phyloP scores from a whole-genome alignment of 2,113 vertebrate species.

The Rafetus swinhoei region DNA sequence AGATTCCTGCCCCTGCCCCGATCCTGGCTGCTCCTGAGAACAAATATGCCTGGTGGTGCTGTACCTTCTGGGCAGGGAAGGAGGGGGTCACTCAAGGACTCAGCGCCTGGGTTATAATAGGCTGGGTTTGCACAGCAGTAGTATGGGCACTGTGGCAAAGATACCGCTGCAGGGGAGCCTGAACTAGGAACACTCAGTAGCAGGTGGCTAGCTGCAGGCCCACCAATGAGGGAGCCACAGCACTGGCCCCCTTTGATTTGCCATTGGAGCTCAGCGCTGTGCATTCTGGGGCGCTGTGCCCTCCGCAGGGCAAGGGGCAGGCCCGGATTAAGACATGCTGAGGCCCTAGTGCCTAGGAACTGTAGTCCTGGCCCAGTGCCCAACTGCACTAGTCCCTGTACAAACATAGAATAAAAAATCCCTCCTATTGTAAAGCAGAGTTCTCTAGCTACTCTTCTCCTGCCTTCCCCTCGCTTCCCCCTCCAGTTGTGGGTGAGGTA shows the following conservation, averaged over 20 bases:
- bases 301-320: no score
- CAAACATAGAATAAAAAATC: background rate
- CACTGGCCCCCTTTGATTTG: no score
- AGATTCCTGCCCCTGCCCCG: background rate
- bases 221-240: no score
- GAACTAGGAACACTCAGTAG: background rate
- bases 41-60: background rate
- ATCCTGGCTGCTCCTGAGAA: background rate
- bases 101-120: background rate
- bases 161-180: background rate
- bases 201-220: no score
- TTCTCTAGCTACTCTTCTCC: background rate
- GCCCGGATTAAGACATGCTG: no score
- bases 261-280: no score
- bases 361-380: background rate
- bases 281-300: no score
- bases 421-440: background rate
- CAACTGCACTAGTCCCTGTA: background rate
- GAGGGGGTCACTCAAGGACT: background rate
- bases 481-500: background rate
- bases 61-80: background rate
- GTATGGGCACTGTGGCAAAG: background rate
- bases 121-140: background rate
- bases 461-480: background rate
- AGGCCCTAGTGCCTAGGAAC: background rate